phyloP scores from a whole-genome alignment of 1,140 invertebrate species.

The Drosophila lacertosa region DNA sequence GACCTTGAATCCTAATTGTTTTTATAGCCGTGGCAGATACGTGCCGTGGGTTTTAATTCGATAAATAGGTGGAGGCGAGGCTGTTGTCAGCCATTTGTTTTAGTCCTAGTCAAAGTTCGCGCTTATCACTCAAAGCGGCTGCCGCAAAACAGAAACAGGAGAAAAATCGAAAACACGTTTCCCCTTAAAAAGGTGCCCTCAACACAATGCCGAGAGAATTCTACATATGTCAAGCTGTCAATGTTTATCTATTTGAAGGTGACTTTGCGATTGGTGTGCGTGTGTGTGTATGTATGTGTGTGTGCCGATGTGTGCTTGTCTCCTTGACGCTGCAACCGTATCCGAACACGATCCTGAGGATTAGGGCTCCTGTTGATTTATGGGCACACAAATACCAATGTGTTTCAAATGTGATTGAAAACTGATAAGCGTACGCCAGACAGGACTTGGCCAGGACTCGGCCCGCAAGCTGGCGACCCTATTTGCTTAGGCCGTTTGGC shows the following conservation, averaged over 20 bases:
- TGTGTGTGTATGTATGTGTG: slow-evolving; percentile 6
- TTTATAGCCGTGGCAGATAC: slow-evolving; percentile 21
- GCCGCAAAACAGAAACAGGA: slow-evolving; percentile 56
- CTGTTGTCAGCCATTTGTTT: slow-evolving; percentile 30
- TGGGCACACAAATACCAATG: slow-evolving; percentile 69
- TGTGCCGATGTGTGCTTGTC: no score
- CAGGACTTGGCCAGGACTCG: slow-evolving; percentile 24
- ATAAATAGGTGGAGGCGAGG: neutral
- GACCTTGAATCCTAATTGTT: slow-evolving; percentile 46
- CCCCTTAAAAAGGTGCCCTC: neutral
- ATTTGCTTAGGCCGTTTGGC: slow-evolving; percentile 31
- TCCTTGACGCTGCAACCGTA: slow-evolving; percentile 39
- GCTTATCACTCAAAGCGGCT: slow-evolving; percentile 41
- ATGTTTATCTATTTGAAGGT: slow-evolving; percentile 76
- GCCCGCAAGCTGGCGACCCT: slow-evolving; percentile 31
- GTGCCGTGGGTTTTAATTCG: slow-evolving; percentile 22
- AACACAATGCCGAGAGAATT: slow-evolving; percentile 38
- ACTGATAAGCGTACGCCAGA: slow-evolving; percentile 66
- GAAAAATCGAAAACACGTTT: slow-evolving; percentile 70
- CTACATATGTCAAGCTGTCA: slow-evolving; percentile 80
- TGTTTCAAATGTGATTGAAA: slow-evolving; percentile 78
- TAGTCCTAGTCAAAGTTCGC: slow-evolving; percentile 17
- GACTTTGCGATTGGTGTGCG: slow-evolving; percentile 33
- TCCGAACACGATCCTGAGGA: slow-evolving; percentile 48
- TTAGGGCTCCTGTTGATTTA: slow-evolving; percentile 77